phyloP scores from a whole-genome alignment of 2,888 invertebrate genomes.

The Drosophila mimetica region DNA sequence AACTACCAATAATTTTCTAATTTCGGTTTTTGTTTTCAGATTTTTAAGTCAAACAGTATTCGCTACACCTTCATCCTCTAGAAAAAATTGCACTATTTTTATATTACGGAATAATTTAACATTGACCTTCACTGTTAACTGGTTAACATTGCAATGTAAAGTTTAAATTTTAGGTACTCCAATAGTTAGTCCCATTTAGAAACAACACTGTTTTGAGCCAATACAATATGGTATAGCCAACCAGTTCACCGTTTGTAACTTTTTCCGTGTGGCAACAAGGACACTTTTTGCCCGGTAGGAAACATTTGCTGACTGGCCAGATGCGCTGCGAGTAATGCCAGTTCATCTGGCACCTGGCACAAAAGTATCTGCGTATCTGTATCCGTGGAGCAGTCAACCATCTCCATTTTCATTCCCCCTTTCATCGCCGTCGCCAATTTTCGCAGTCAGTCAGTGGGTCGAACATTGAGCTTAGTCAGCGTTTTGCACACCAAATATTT shows the following conservation, averaged over 20 bases:
- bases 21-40: too few species aligned
- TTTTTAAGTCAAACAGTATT: too few species aligned
- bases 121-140: too few species aligned
- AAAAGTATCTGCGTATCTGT: conserved; percentile 30
- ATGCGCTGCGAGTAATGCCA: conserved; percentile 30
- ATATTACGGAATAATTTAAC: too few species aligned
- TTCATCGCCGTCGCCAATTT: neutral
- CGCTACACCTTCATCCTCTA: too few species aligned
- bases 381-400: conserved; percentile 21
- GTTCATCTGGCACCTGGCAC: conserved; percentile 23
- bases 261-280: conserved; percentile 24
- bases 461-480: conserved; percentile 70
- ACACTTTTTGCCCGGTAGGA: conserved; percentile 21
- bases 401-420: neutral
- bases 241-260: conserved; percentile 11
- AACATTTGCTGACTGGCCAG: conserved; percentile 38
- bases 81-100: too few species aligned
- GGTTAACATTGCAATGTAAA: too few species aligned
- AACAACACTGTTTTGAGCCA: neutral
- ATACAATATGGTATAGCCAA: neutral
- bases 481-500: conserved; percentile 57
- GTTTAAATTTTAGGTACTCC: too few species aligned
- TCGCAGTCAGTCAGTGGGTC: conserved; percentile 44
- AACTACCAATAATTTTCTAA: too few species aligned
- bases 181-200: too few species aligned